Base-by-base conservation (phyloP, 2,888 invertebrate species). In the Luperina nickerlii region DNA sequence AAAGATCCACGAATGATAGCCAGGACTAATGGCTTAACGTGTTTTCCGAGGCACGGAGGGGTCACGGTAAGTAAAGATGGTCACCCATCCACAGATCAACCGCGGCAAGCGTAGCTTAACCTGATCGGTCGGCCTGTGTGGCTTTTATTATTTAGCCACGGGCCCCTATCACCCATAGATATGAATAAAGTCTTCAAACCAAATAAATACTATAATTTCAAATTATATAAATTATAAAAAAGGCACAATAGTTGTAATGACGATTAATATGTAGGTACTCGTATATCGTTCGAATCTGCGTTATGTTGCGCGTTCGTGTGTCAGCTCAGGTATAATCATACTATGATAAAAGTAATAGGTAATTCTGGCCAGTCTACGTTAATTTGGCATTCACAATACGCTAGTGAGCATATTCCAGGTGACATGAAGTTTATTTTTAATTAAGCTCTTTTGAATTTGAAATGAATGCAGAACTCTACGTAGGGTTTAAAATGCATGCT, bases 381-480 rank as follows among this genome's bases (percentile, higher is more conserved):
- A 54, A 85, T 81, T 74, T 48, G 1, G 11, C 54, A 67, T 85
- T 78, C 72, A 76, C 20, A 77, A 74, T 80, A 72, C 72, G 74
- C 45, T 69, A 72, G 60, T 24, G 65, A 62, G 68, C 65, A 78
- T 66, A 69, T 70, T 78, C 32, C 75, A 82, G 86, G 75, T 82
- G 86, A 75, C 78, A 70, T 73, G 45, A 73, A 78, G 73, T 75
- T 74, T 77, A 84, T 82, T 84, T 84, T 82, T 78, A 84, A 84
- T 86, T 78, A 86, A 85, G 66, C 66, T 81, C 81, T 76, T 83
- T 85, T 84, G 73, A 84, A 83, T 81, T 76, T 81, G 62, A 42
- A 81, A 81, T 83, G 81, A 79, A 84, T 84, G 75, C 74, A 67
- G 62, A 74, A 76, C 69, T 81, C 48, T 57, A 84, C 63, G 57